A percentile compares a stretch with the other conserved stretches of the same genome.
Conservation (phyloP, 2,113 vertebrate genomes). For the Tricholaema leucomelas region DNA sequence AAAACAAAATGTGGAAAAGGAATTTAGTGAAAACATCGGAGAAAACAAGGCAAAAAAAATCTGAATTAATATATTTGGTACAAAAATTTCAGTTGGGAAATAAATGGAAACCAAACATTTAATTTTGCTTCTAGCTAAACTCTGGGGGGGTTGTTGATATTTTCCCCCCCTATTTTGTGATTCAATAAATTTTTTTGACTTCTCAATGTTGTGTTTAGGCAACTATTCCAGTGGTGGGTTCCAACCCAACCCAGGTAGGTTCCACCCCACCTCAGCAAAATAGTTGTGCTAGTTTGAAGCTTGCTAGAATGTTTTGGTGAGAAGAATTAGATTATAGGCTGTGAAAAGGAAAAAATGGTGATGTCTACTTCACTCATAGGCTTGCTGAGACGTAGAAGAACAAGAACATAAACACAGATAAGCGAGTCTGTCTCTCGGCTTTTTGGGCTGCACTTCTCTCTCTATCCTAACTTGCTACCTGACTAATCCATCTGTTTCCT, state of each 20-base stretch:
- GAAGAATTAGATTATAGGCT: too few relatives aligned
- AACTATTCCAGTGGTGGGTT: background rate
- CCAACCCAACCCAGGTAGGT: too few relatives aligned
- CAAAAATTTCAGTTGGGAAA: background rate
- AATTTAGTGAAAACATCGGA: background rate
- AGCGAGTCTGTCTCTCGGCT: too few relatives aligned
- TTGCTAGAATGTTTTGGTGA: too few relatives aligned
- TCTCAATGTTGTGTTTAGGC: background rate
- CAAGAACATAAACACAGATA: too few relatives aligned
- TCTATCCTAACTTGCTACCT: too few relatives aligned
- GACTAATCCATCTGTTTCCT: too few relatives aligned
- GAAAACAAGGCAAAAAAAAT: background rate
- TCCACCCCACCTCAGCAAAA: background rate
- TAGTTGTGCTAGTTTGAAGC: too few relatives aligned
- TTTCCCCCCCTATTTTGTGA: background rate
- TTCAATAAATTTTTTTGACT: background rate
- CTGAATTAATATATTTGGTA: background rate
- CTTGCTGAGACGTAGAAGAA: too few relatives aligned
- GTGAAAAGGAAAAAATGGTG: too few relatives aligned
- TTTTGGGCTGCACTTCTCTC: too few relatives aligned
- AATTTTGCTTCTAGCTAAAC: background rate
- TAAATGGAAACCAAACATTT: background rate
- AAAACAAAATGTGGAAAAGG: background rate
- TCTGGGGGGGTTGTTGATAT: background rate
- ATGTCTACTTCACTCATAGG: too few relatives aligned